Conservation (phyloP, 2,888 invertebrate species). For the Cerceris ruficornis region DNA sequence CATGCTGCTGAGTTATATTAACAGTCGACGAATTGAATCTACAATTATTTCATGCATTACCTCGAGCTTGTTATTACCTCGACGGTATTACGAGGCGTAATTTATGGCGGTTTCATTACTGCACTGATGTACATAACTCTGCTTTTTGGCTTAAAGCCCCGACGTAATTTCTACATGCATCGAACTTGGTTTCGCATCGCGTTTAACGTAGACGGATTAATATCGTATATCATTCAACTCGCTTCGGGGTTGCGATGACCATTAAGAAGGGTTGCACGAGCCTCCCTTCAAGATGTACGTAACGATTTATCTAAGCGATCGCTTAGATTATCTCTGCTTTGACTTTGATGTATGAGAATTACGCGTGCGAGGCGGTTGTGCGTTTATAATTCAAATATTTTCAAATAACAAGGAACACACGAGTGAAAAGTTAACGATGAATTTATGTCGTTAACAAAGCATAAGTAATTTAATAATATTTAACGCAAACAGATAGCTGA, state of each 20-base stretch:
- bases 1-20: too few species aligned
- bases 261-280: slow-evolving; percentile 30
- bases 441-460: too few species aligned
- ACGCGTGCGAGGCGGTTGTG: not conserved
- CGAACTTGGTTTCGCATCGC: slow-evolving; percentile 8
- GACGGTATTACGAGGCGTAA: not conserved
- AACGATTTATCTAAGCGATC: slow-evolving; percentile 33
- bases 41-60: too few species aligned
- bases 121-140: not conserved
- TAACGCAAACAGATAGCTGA: too few species aligned
- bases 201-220: slow-evolving; percentile 31
- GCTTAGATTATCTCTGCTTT: slow-evolving; percentile 21
- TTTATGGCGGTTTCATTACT: not conserved
- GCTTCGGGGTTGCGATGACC: not conserved
- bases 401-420: not conserved
- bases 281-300: not conserved
- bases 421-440: too few species aligned
- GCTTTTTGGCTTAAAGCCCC: not conserved
- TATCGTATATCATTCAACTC: slow-evolving; percentile 20
- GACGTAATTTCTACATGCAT: slow-evolving; percentile 4
- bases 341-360: not conserved
- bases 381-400: not conserved
- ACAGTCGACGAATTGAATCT: too few species aligned
- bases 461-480: too few species aligned
- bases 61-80: not conserved